Conservation (phyloP, 92 coral and sea anemone species). For the Bergia sp. region DNA sequence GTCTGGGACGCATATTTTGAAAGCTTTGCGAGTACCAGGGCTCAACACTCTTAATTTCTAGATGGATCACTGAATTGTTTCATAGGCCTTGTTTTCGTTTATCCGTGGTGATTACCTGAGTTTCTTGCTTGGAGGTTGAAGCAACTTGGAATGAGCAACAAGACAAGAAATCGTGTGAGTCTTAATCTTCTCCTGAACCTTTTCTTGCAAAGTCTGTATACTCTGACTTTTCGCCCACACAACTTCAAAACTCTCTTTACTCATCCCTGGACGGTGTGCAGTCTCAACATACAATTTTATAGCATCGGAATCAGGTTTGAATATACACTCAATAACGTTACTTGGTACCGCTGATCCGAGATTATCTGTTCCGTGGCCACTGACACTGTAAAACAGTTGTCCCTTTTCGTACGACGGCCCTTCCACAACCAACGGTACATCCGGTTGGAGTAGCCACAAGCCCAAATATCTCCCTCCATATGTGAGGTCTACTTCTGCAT, state of each 20-base stretch:
- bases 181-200: not conserved
- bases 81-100: too few relatives aligned
- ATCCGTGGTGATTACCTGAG: constrained; percentile 1
- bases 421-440: not conserved
- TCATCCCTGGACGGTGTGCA: not conserved
- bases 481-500: constrained; percentile 12
- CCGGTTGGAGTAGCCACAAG: not conserved
- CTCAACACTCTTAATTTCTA: too few relatives aligned
- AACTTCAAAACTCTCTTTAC: constrained; percentile 5
- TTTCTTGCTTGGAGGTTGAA: not conserved
- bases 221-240: not conserved
- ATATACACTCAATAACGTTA: not conserved
- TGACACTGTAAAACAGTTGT: not conserved
- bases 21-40: too few relatives aligned
- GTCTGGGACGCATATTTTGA: too few relatives aligned
- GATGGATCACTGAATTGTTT: not conserved
- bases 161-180: not conserved
- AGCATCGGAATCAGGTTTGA: constrained; percentile 26
- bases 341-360: not conserved
- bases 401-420: constrained; percentile 20
- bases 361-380: not conserved
- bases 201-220: constrained; percentile 11
- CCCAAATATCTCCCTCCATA: not conserved
- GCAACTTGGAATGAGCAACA: not conserved
- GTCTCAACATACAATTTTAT: constrained; percentile 10